These are phyloP conservation scores for Rhagophthalmus giganteus DNA, from an alignment of 2,888 invertebrate genomes.

Conservation along the genomic window DNA sequence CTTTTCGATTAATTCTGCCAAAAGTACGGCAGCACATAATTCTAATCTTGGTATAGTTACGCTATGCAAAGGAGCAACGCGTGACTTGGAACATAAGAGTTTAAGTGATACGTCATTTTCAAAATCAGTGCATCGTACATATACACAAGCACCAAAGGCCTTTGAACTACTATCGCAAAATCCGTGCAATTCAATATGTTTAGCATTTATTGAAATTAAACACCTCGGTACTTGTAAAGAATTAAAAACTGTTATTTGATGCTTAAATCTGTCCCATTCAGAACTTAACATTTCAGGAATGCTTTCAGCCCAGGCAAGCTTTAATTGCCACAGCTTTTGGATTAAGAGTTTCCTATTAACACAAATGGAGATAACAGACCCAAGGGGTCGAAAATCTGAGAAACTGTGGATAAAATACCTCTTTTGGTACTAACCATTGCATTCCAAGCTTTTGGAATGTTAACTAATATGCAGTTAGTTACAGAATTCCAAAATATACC, in stretches of 20 bases:
- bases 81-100: slow-evolving; percentile 22
- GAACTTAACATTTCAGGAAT: background rate
- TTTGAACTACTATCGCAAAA: slow-evolving; percentile 37
- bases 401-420: too few species aligned
- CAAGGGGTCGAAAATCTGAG: background rate
- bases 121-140: slow-evolving; percentile 10
- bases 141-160: slow-evolving; percentile 35
- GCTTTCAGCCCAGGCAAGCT: background rate
- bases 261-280: background rate
- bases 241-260: background rate
- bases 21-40: slow-evolving; percentile 16
- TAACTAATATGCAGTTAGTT: too few species aligned
- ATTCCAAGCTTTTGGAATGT: too few species aligned
- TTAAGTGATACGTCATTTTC: slow-evolving; percentile 11
- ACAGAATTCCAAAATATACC: background rate
- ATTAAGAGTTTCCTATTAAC: background rate
- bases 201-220: background rate
- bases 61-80: slow-evolving; percentile 15
- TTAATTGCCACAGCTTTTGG: background rate
- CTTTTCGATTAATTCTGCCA: slow-evolving; percentile 12
- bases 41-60: slow-evolving; percentile 22
- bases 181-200: slow-evolving; percentile 32
- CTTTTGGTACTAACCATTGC: too few species aligned
- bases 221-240: background rate
- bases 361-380: background rate